These are phyloP conservation scores for Diarsia brunnea DNA, from an alignment of 2,888 invertebrate genomes.

Conservation along the genomic window DNA sequence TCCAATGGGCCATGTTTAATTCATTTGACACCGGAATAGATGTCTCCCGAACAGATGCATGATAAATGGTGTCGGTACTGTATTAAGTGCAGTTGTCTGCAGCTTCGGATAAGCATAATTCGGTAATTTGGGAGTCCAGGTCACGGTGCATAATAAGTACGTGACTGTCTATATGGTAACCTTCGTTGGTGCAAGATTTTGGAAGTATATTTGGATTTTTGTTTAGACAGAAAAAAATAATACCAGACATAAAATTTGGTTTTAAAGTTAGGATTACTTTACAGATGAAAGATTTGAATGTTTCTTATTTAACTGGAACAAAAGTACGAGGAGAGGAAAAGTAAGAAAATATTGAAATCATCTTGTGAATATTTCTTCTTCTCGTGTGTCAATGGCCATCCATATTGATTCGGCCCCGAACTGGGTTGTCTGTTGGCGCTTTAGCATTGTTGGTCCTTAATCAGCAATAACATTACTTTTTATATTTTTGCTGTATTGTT, in stretches of 20 bases:
- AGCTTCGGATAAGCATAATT: slow-evolving; percentile 82
- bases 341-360: too few species aligned
- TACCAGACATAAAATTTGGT: neutral
- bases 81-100: slow-evolving; percentile 86
- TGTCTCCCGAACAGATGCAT: slow-evolving; percentile 69
- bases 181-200: slow-evolving; percentile 66
- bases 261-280: neutral
- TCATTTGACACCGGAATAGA: slow-evolving; percentile 81
- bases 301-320: neutral
- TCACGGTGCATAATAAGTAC: slow-evolving; percentile 75
- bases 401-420: neutral
- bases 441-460: neutral
- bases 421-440: neutral
- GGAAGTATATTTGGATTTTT: slow-evolving; percentile 7
- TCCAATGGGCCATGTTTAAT: slow-evolving; percentile 75
- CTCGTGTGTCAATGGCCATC: neutral
- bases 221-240: neutral
- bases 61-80: slow-evolving; percentile 75
- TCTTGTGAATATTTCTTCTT: neutral
- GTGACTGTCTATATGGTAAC: slow-evolving; percentile 67
- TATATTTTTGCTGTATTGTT: too few species aligned
- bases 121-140: slow-evolving; percentile 81
- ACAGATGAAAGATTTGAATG: too few species aligned
- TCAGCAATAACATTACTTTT: too few species aligned
- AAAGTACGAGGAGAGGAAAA: neutral